Base-by-base conservation (phyloP, 2,888 invertebrate species). In the Ectobius pallidus region DNA sequence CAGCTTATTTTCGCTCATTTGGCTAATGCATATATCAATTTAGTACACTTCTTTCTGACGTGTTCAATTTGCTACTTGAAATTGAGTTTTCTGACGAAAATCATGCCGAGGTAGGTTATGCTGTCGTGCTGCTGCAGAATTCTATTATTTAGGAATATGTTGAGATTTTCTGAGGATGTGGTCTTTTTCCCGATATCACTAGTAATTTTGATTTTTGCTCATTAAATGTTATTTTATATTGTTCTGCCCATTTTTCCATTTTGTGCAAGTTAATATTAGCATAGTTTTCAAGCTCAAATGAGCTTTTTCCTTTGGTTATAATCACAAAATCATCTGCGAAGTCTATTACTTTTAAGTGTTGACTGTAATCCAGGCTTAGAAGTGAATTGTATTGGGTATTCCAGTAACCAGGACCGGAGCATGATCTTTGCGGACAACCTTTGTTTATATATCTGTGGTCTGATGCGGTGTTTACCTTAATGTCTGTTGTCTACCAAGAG, bases 171-270 rank as follows among this genome's bases (percentile, higher is more conserved):
- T 4, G 3, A 14, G 7, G 46, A 7, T 46, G 16, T n/a, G 3
- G 7, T n/a, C 4, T 46, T 46, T 46, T n/a, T 46, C 34, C n/a
- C 7, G 46, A n/a, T 46, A 46, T n/a, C 25, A 32, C 80, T 82
- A 30, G 72, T 82, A 83, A 46, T 83, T 85, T 74, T 78, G 84
- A 14, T 32, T 73, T 18, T 73, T 27, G 69, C 18, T 6, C n/a
- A 80, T 81, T 3, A 75, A 82, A 77, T 79, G 80, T 84, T 84
- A 81, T 82, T 87, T 79, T 84, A 83, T 77, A 80, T 85, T 75
- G 78, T 82, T 42, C 78, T 77, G 27, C 49, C 82, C 85, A 42
- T 82, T 81, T 73, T 16, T 72, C 72, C 30, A 76, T 74, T 3
- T 46, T 46, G 9, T 46, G 7, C n/a, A 46, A n/a, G 3, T 46